Percentiles rank a stretch among this genome's conserved stretches.
Conservation (phyloP, 1,140 invertebrate genomes). For the Dryas iulia region DNA sequence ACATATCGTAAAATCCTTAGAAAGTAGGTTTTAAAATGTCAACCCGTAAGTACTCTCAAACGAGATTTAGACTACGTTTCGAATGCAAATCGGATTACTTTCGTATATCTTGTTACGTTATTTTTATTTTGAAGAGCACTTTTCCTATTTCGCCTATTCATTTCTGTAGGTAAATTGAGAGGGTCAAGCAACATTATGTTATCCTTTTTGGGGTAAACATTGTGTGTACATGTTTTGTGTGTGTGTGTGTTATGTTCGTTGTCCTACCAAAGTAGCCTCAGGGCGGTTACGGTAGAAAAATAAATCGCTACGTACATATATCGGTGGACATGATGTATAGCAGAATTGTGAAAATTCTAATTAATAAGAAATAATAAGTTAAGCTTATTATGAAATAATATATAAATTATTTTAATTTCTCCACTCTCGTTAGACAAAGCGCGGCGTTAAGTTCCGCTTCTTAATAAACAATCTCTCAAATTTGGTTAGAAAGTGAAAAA, state of each 20-base stretch:
- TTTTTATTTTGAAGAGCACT: conserved; percentile 13
- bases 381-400: no score
- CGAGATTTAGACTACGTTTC: conserved; percentile 20
- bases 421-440: no score
- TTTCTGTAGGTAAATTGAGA: conserved; percentile 12
- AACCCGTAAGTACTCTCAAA: conserved; percentile 13
- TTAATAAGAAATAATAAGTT: no score
- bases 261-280: not conserved
- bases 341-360: no score
- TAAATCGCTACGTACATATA: no score
- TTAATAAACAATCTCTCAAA: no score
- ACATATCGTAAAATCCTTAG: not conserved
- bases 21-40: conserved; percentile 19
- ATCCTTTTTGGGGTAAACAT: not conserved
- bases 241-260: not conserved
- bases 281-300: no score
- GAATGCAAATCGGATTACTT: conserved; percentile 27
- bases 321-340: no score
- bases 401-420: no score
- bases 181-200: conserved; percentile 23
- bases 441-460: no score
- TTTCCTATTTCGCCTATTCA: conserved; percentile 2
- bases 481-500: no score
- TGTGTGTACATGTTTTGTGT: not conserved
- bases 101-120: conserved; percentile 20